Conservation (phyloP, 1,140 invertebrate species). For the Hetaerina americana region DNA sequence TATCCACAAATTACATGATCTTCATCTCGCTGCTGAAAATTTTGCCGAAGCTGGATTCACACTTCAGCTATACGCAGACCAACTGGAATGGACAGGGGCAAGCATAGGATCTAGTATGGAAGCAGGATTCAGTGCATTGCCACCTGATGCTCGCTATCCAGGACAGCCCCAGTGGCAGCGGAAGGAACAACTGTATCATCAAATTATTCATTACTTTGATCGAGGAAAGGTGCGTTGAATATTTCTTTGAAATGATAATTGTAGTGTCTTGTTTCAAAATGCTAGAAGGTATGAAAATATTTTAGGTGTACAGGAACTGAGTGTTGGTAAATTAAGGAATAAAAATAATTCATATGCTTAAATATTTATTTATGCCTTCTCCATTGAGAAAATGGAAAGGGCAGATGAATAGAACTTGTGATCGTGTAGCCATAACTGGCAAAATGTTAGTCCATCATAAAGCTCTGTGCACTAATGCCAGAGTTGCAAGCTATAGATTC, state of each 20-base stretch:
- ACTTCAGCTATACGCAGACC: constrained; percentile 83
- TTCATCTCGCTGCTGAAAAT: constrained; percentile 88
- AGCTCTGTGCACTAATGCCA: too few species aligned
- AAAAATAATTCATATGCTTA: too few species aligned
- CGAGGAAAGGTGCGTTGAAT: constrained; percentile 61
- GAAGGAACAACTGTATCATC: constrained; percentile 85
- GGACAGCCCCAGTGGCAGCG: constrained; percentile 75
- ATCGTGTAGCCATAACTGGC: too few species aligned
- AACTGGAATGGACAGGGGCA: constrained; percentile 61
- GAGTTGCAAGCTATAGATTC: too few species aligned
- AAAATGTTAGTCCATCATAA: too few species aligned
- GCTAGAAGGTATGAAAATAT: too few species aligned
- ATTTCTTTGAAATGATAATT: background rate
- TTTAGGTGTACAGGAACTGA: too few species aligned
- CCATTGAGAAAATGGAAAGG: too few species aligned
- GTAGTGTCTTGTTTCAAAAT: background rate
- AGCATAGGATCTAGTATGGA: background rate
- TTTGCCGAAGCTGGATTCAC: constrained; percentile 94
- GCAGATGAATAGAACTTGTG: too few species aligned
- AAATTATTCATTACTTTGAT: constrained; percentile 89
- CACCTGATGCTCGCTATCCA: constrained; percentile 32
- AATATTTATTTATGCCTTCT: too few species aligned
- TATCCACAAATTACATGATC: constrained; percentile 89
- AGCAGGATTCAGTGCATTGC: constrained; percentile 16
- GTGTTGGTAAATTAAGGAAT: too few species aligned